Conservation (phyloP, 2,888 invertebrate species). For the Melitaea athalia region DNA sequence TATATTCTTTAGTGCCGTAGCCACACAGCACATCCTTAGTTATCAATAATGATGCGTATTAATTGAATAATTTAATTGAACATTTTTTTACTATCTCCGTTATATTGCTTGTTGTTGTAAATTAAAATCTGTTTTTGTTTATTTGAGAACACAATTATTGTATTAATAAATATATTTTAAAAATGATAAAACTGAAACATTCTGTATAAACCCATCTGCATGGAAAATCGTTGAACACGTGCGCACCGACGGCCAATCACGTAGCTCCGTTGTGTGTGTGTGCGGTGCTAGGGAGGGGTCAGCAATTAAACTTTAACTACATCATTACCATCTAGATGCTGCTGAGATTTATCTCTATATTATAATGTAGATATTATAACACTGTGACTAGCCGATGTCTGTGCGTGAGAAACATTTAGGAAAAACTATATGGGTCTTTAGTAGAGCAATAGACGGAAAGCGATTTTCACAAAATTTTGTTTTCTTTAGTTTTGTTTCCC, state of each 20-base stretch:
- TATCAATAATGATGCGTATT: no score
- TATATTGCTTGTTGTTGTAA: no score
- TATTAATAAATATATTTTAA: not conserved
- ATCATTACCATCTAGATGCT: conserved; percentile 42
- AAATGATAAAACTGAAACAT: conserved; percentile 35
- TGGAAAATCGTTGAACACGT: conserved; percentile 54
- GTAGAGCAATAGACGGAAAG: not conserved
- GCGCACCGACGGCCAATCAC: conserved; percentile 52
- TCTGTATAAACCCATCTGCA: conserved; percentile 49
- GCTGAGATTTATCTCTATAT: conserved; percentile 8
- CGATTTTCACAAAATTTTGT: no score
- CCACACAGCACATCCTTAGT: no score
- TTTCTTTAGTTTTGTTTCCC: no score
- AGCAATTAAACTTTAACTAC: conserved; percentile 59
- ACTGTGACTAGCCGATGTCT: no score
- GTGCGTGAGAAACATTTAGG: not conserved
- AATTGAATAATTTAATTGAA: no score
- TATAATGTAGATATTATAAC: not conserved
- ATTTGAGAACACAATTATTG: no score
- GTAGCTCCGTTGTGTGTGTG: conserved; percentile 48
- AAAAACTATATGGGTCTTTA: not conserved
- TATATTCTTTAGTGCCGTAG: no score
- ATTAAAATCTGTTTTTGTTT: no score
- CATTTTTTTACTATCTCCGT: no score
- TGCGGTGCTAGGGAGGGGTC: conserved; percentile 46